A percentile compares a stretch with the other conserved stretches of the same genome.
Evolutionary conservation across 2,113 vertebrate species (phyloP).

Genomic region (Hemichromis elongatus): DNA sequence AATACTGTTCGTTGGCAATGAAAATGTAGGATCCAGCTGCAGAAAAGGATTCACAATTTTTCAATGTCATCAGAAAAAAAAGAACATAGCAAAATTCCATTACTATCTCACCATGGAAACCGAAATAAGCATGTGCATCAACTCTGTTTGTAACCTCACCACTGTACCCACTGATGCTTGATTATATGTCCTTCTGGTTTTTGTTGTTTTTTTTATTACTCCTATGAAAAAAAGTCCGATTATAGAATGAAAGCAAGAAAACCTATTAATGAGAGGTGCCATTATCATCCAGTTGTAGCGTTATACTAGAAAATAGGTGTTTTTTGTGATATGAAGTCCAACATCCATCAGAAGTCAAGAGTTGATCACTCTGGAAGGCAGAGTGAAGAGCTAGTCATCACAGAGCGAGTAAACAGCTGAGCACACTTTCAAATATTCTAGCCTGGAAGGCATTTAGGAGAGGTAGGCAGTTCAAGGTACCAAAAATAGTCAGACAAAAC

Average conservation of each 20-base stretch:
- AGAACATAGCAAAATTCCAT: not conserved
- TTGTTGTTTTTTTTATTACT: not conserved
- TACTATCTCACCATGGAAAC: conserved; percentile 25
- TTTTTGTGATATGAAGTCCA: not conserved
- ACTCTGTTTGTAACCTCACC: not conserved
- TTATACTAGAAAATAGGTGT: not conserved
- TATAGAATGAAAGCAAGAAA: not conserved
- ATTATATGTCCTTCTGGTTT: not conserved
- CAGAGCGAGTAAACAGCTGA: not conserved
- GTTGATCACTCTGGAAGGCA: not conserved
- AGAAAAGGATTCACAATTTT: not conserved
- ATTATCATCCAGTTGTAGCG: not conserved
- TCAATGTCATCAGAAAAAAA: not conserved
- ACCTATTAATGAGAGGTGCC: not conserved
- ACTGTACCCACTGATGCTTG: not conserved
- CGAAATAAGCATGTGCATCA: not conserved
- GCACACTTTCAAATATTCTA: not conserved
- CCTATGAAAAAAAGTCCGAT: not conserved
- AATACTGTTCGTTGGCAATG: not conserved
- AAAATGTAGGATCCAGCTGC: not conserved
- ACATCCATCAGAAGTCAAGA: not conserved
- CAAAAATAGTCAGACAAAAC: not conserved
- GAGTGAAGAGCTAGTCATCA: not conserved
- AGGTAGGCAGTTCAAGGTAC: not conserved
- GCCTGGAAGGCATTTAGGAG: not conserved